A percentile compares a stretch with the other conserved stretches of the same genome.
Conservation (phyloP, 1,140 invertebrate species). For the Drosophila neocordata region DNA sequence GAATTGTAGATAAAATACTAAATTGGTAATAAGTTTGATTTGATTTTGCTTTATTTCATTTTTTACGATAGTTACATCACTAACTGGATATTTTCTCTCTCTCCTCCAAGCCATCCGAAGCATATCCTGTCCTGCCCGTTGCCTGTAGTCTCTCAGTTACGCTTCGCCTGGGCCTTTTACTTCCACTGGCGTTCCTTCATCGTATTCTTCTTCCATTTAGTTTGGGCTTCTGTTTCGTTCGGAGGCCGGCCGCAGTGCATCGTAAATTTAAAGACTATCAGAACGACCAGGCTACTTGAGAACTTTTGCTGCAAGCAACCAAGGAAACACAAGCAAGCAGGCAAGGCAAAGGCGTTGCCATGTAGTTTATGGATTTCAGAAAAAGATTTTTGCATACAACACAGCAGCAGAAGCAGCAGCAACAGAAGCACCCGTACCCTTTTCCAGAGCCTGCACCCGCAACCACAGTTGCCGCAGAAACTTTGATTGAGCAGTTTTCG, state of each 20-base stretch:
- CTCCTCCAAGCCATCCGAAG: too few relatives aligned
- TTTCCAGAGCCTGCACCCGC: not conserved
- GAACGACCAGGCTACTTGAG: conserved; percentile 53
- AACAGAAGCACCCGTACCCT: not conserved
- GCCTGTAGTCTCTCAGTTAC: conserved; percentile 51
- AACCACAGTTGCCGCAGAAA: not conserved
- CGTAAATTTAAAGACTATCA: conserved; percentile 72
- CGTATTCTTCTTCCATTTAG: conserved; percentile 22
- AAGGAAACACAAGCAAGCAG: conserved; percentile 1
- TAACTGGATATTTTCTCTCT: too few relatives aligned
- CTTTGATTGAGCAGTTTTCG: conserved; percentile 10
- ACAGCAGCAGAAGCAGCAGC: not conserved
- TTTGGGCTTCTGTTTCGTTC: conserved; percentile 30
- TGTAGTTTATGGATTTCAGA: conserved; percentile 6
- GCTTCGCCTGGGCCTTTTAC: conserved; percentile 59
- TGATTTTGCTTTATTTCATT: too few relatives aligned
- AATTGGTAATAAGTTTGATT: too few relatives aligned
- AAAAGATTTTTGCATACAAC: conserved; percentile 12
- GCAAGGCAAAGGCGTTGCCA: conserved; percentile 4
- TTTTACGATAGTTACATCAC: too few relatives aligned
- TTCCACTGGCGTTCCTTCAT: conserved; percentile 28
- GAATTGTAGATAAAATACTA: too few relatives aligned
- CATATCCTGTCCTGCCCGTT: conserved; percentile 25
- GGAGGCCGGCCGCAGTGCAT: conserved; percentile 39
- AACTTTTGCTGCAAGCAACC: conserved; percentile 55